Evolutionary conservation across 1,140 invertebrate species (phyloP), one percentile per base, ranked within the genome.

Genomic region (Acromyrmex echinatior): DNA sequence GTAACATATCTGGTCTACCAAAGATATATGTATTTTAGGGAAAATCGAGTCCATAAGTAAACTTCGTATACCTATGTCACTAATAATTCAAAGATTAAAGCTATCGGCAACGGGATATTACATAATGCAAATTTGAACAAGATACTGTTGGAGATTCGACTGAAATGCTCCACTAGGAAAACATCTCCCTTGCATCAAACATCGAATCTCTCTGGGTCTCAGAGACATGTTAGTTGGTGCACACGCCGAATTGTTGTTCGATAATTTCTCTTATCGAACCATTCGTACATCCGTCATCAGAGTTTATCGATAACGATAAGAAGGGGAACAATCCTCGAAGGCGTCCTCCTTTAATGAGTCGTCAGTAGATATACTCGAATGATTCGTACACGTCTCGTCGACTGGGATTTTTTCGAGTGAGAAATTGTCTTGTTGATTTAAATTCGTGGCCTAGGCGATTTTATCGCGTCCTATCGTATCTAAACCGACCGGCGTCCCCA

Each of bases 401-500:
- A 45, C 56, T 63, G 39, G 35, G 76, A 86, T 84, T 84, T 31
- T 62, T 76, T 53, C 1, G 5, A 31, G 66, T 87, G 86, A 90
- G 76, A 90, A 90, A 88, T 82, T 85, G 76, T 77, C 77, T 77
- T 35, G 80, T 88, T 91, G 86, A 86, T 91, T 87, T 86, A 49
- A 68, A 77, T 74, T 49, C 68, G 39, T 49, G 4, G 14, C 53
- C 21, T 35, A 5, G 51, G 28, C 81, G 84, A 87, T 58, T 60
- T 82, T 90, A 89, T 89, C 71, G 58, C 9, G 25, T 35, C 66
- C 66, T 89, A 89, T 89, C 88, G n/a, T 65, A 60, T 18, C 58
- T 25, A 14, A 56, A 78, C 74, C 53, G 73, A 56, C 35, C 58
- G 39, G 25, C 39, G n/a, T 85, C 62, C 28, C 74, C 16, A 62